Base-by-base conservation (phyloP, 2,797 vertebrate genomes). In the Galagoides demidoff region DNA sequence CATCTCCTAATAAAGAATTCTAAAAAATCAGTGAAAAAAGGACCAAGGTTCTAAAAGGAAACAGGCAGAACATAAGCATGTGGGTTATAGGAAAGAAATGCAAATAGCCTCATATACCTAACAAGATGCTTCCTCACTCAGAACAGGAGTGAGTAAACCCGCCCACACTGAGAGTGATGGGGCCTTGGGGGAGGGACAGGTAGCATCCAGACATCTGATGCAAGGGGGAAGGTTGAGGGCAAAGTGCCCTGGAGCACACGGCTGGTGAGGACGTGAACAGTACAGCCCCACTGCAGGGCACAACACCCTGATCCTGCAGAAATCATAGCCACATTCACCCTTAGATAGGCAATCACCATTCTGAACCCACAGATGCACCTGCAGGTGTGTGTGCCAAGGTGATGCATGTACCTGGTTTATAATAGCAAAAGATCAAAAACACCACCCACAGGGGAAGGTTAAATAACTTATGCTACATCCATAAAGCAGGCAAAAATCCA, bases 241-340 rank as follows among this genome's bases (percentile, higher is more conserved):
- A n/a, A 27, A 0, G 1, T 59, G 49, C 12, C 49, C 57, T n/a
- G 4, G 19, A 61, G 55, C 57, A 59, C 25, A 6, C 2, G 9
- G 20, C 11, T 1, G 52, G 37, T 0, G 13, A 77, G 73, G 49
- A 25, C 25, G 61, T 2, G 11, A 43, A 23, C 27, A 8, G 57
- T 1, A 1, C 5, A 31, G 68, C 23, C 22, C 45, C 4, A 0
- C 3, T 0, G 37, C 57, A 25, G 6, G 57, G 83, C 19, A 1
- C 5, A 0, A 29, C 2, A 3, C 25, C 27, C 8, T 0, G 2
- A 23, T 12, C 57, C 77, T 12, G 20, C 55, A 55, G 14, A n/a
- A 59, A 55, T 29, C 14, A 55, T 57, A 37, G 12, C 34, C 5
- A 1, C 9, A 0, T 12, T 29, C 31, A 22, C 11, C 9, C 25